These are phyloP conservation scores for Catocala fraxini DNA, from an alignment of 2,888 invertebrate species.

Conservation along the genomic window DNA sequence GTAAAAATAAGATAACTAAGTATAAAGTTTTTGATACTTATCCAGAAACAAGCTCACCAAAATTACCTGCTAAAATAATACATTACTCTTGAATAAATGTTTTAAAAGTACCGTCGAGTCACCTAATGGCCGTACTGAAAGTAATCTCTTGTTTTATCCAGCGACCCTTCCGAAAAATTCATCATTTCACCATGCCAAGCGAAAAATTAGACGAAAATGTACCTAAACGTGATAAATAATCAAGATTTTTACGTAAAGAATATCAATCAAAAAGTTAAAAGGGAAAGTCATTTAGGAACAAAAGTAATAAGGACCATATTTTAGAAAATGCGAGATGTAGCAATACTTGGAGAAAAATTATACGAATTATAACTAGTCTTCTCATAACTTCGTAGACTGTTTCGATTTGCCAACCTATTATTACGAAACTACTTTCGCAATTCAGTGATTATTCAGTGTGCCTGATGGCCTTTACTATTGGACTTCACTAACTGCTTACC, in stretches of 20 bases:
- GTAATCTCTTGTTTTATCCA: conserved; percentile 56
- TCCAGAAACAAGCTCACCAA: not conserved
- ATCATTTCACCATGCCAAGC: conserved; percentile 44
- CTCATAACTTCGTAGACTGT: too few relatives aligned
- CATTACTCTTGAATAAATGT: conserved; percentile 49
- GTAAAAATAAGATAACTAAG: too few relatives aligned
- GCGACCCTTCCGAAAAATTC: conserved; percentile 48
- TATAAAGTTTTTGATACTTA: too few relatives aligned
- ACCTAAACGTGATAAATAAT: conserved; percentile 19
- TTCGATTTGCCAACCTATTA: too few relatives aligned
- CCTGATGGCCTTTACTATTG: too few relatives aligned
- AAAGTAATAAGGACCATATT: not conserved
- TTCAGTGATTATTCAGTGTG: too few relatives aligned
- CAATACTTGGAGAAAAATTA: too few relatives aligned
- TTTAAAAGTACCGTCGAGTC: conserved; percentile 48
- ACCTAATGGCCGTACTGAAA: conserved; percentile 48
- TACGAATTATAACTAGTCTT: too few relatives aligned
- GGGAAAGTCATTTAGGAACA: not conserved
- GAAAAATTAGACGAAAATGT: conserved; percentile 33
- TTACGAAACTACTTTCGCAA: too few relatives aligned
- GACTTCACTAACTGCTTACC: too few relatives aligned
- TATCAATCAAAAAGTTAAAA: conserved; percentile 18
- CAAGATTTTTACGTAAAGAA: conserved; percentile 12
- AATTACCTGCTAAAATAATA: conserved; percentile 35
- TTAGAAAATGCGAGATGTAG: too few relatives aligned